Conservation (phyloP, 92 coral and sea anemone genomes). For the Paramuricea clavata region DNA sequence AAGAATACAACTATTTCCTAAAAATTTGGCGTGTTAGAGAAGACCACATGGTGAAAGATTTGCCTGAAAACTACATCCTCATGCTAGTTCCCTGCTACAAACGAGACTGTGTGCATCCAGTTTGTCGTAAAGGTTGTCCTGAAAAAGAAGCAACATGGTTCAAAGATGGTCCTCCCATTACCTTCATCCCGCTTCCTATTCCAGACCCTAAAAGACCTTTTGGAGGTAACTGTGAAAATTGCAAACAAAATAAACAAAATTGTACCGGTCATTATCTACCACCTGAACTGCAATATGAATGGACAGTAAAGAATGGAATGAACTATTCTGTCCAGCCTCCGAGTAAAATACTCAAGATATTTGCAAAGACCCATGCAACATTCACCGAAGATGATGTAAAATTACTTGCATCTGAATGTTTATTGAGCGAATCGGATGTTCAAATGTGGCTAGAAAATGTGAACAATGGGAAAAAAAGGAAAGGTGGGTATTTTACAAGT, state of each 20-base stretch:
- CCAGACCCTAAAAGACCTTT: slow-evolving; percentile 67
- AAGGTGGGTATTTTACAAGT: not conserved
- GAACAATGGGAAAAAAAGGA: slow-evolving; percentile 45
- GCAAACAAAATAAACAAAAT: not conserved
- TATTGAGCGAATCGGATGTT: slow-evolving; percentile 36
- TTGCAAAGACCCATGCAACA: slow-evolving; percentile 18
- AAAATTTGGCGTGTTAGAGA: slow-evolving; percentile 56
- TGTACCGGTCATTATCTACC: slow-evolving; percentile 47
- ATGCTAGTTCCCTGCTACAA: slow-evolving; percentile 61
- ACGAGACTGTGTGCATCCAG: slow-evolving; percentile 61
- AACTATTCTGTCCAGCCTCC: slow-evolving; percentile 24
- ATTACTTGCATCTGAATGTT: slow-evolving; percentile 40
- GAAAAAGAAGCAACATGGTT: slow-evolving; percentile 60
- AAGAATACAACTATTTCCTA: slow-evolving; percentile 37
- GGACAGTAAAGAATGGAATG: slow-evolving; percentile 9
- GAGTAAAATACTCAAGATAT: slow-evolving; percentile 8
- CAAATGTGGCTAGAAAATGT: slow-evolving; percentile 52
- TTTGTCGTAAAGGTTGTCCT: slow-evolving; percentile 47
- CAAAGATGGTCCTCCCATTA: slow-evolving; percentile 56
- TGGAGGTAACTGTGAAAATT: slow-evolving; percentile 41
- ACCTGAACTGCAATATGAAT: slow-evolving; percentile 57
- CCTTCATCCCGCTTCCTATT: slow-evolving; percentile 60
- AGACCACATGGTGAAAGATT: slow-evolving; percentile 57
- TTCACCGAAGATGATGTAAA: slow-evolving; percentile 8
- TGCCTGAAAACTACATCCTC: slow-evolving; percentile 52